Evolutionary conservation across 2,888 invertebrate genomes (phyloP).

Genomic region (Rotaria magnacalcarata): DNA sequence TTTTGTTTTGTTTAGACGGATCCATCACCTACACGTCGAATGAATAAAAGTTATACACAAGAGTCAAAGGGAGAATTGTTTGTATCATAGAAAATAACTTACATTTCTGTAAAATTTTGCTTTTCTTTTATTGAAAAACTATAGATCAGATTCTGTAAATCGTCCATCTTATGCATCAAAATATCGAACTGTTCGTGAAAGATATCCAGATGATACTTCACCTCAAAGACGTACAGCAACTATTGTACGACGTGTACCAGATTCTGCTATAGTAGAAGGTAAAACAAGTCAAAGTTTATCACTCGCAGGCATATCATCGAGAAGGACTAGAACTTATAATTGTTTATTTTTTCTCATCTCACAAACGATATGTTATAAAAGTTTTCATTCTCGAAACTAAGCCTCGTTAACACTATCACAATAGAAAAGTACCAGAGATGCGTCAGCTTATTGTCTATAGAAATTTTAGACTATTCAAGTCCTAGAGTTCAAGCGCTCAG

Average conservation of each 20-base stretch:
- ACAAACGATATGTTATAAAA: no score
- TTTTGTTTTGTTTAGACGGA: not conserved
- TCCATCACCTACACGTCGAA: not conserved
- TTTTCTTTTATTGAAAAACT: not conserved
- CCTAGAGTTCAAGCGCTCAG: no score
- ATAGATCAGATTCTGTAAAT: not conserved
- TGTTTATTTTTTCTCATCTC: no score
- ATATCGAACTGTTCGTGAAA: not conserved
- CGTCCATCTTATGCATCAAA: constrained; percentile 14
- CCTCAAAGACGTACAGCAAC: constrained; percentile 11
- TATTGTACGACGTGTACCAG: not conserved
- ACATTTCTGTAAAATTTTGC: not conserved
- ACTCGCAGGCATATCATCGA: no score
- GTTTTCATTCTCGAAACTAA: no score
- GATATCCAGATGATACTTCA: not conserved
- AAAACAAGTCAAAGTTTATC: not conserved
- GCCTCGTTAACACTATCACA: no score
- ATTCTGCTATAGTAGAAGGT: not conserved
- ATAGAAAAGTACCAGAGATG: no score
- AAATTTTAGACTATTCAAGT: no score
- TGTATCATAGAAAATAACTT: not conserved
- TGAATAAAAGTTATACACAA: not conserved
- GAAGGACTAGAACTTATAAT: no score
- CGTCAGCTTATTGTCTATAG: no score
- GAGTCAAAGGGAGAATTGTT: not conserved